Base-by-base conservation (phyloP, 2,888 invertebrate species). In the Labia minor region DNA sequence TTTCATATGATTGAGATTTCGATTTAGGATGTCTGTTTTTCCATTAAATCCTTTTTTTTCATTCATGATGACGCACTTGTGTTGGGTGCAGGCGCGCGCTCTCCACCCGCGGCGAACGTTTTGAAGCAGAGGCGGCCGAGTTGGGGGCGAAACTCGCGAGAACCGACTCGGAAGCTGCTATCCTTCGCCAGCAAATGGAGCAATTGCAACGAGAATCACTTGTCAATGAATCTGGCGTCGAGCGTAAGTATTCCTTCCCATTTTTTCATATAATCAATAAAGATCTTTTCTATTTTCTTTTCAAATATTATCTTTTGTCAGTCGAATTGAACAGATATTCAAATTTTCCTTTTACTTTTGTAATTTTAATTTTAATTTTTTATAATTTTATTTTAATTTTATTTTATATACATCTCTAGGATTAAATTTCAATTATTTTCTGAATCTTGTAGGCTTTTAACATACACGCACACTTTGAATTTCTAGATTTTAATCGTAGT, bases 191-290 rank as follows among this genome's bases (percentile, higher is more conserved):
- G 67, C 80, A 84, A 71, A 81, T 86, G 74, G 80, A 82, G 4
- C 79, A 83, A 14, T 80, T 81, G 72, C 81, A 85, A 72, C 79
- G 83, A 70, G 84, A 85, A 73, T 81, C 85, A 16, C 83, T 83
- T 68, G 79, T 80, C 1, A 85, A 84, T 74, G 81, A 83, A 65
- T 82, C 82, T 69, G 85, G 85, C 73, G 83, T 86, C 72, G 83
- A 85, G 74, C 81, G 86, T 86, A 74, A 83, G 85, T 82, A 63
- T 10, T 6, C 26, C 26, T 8, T 6, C 3, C 26, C 26, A 26
- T 8, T 8, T 8, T 6, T 8, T 8, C 26, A 26, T 8, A 6
- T 8, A 26, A 3, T 6, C 3, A 26, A 26, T 8, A 3, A 26
- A 26, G 4, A 26, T 8, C 26, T 26, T n/a, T 18, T 63, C 61